Evolutionary conservation across 2,113 vertebrate genomes (phyloP), one percentile per base, ranked within the genome.

Genomic region (Stegastes partitus): DNA sequence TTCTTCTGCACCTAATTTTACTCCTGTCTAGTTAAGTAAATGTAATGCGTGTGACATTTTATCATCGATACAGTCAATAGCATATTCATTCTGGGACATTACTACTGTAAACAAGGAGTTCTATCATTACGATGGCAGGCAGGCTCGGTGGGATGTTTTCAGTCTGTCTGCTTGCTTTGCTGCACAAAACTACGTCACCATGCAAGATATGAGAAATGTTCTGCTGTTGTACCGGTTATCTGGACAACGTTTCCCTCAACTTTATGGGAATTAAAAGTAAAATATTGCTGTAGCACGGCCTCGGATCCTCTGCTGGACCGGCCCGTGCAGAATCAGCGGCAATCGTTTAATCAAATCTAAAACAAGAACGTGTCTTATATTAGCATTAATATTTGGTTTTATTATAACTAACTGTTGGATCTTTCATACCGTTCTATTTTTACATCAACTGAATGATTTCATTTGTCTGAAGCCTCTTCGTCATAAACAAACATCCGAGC

Each of bases 31-130:
- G 49, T 67, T 81, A 82, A 85, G 65, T 74, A 68, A 85, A 87
- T 69, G 81, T 64, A 68, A 44, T 47, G 55, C 3, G 39, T 79
- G 64, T 54, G 55, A 76, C 57, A 23, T 86, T 82, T 85, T 54
- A 66, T 89, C 79, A 81, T 75, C 84, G 55, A 78, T 83, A 77
- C n/a, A 81, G 67, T 77, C 84, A 68, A 85, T 72, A 89, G 15
- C 34, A 68, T 69, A 89, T 87, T 90, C 57, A 83, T 69, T 86
- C 75, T 28, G 45, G 61, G 68, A 78, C 53, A 73, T 85, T 68
- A 81, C 69, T 85, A 79, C 74, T 59, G 51, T 77, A 75, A 90
- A 88, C 78, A 77, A 63, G 64, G 74, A 63, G 66, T 66, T 81
- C 53, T 28, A 86, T 88, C 82, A 85, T 68, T 50, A 19, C 53